phyloP scores from a whole-genome alignment of 2,797 vertebrate genomes.

The Lutjanus argentimaculatus region DNA sequence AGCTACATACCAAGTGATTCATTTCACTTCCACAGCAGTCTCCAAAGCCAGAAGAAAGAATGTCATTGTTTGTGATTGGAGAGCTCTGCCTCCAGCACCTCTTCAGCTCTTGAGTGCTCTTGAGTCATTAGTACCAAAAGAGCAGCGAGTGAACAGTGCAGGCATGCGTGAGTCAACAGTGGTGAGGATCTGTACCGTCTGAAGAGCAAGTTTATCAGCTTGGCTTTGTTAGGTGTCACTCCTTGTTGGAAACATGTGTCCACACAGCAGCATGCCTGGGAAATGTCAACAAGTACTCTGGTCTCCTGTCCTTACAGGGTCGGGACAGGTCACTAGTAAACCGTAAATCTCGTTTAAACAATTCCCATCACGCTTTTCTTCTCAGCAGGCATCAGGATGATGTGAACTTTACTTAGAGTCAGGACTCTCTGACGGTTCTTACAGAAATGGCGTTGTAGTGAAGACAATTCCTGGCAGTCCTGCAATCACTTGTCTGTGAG shows the following conservation, averaged over 20 bases:
- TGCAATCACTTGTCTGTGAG: not conserved
- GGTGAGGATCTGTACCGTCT: slow-evolving; percentile 32
- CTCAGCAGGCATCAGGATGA: slow-evolving; percentile 47
- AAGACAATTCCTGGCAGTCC: slow-evolving; percentile 4
- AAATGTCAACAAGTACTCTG: slow-evolving; percentile 84
- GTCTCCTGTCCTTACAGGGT: slow-evolving; percentile 47
- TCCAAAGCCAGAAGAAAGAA: not conserved
- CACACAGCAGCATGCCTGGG: slow-evolving; percentile 78
- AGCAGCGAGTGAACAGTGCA: slow-evolving; percentile 7
- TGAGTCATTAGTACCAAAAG: not conserved
- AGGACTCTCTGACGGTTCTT: slow-evolving; percentile 2
- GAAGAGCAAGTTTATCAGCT: slow-evolving; percentile 44
- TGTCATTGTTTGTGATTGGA: no score
- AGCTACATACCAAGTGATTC: not conserved
- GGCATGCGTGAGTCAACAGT: slow-evolving; percentile 43
- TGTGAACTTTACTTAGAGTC: slow-evolving; percentile 68
- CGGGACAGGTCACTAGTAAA: slow-evolving; percentile 68
- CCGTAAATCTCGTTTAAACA: slow-evolving; percentile 72
- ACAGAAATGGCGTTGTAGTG: not conserved
- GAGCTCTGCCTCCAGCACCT: not conserved
- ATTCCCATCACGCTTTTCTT: slow-evolving; percentile 55
- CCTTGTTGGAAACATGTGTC: slow-evolving; percentile 62
- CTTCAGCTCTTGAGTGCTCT: not conserved
- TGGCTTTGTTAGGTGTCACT: slow-evolving; percentile 56
- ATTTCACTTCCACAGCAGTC: not conserved